These are phyloP conservation scores for Polylopha cassiicola DNA, from an alignment of 2,888 invertebrate genomes.

Conservation along the genomic window DNA sequence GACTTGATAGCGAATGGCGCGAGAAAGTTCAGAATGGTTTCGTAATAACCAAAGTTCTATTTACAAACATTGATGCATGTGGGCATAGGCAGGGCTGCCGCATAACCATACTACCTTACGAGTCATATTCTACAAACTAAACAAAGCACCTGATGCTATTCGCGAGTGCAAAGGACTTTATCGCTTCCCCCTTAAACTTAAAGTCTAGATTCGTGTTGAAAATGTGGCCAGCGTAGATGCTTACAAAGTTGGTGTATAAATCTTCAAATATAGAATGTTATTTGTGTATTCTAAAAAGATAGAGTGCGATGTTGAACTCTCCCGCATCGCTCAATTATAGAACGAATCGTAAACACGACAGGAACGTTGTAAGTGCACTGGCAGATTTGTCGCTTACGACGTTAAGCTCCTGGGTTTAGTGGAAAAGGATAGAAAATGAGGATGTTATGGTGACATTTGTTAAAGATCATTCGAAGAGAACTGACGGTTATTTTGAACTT, in stretches of 20 bases:
- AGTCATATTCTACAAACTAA: slow-evolving; percentile 59
- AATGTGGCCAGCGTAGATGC: slow-evolving; percentile 44
- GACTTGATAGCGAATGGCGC: slow-evolving; percentile 38
- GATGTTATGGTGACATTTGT: slow-evolving; percentile 54
- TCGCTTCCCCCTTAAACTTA: slow-evolving; percentile 36
- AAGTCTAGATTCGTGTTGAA: slow-evolving; percentile 38
- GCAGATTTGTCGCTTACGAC: slow-evolving; percentile 43
- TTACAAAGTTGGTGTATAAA: slow-evolving; percentile 67
- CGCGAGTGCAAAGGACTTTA: slow-evolving; percentile 31
- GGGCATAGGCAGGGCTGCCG: slow-evolving; percentile 74
- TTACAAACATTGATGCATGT: slow-evolving; percentile 77
- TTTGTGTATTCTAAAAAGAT: slow-evolving; percentile 78
- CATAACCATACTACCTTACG: slow-evolving; percentile 69
- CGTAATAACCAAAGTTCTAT: slow-evolving; percentile 64
- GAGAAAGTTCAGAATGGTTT: slow-evolving; percentile 47
- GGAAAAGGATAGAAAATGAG: slow-evolving; percentile 44
- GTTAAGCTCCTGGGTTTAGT: slow-evolving; percentile 31
- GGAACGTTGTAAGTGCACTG: slow-evolving; percentile 47
- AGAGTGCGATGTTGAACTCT: slow-evolving; percentile 76
- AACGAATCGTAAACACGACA: slow-evolving; percentile 60
- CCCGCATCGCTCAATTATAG: slow-evolving; percentile 77
- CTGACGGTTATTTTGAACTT: slow-evolving; percentile 7
- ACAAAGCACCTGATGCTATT: slow-evolving; percentile 42
- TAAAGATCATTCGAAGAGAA: slow-evolving; percentile 33
- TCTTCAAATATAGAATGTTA: slow-evolving; percentile 76